Evolutionary conservation across 2,888 invertebrate genomes (phyloP), one percentile per base, ranked within the genome.

Genomic region (Andrena fulva): DNA sequence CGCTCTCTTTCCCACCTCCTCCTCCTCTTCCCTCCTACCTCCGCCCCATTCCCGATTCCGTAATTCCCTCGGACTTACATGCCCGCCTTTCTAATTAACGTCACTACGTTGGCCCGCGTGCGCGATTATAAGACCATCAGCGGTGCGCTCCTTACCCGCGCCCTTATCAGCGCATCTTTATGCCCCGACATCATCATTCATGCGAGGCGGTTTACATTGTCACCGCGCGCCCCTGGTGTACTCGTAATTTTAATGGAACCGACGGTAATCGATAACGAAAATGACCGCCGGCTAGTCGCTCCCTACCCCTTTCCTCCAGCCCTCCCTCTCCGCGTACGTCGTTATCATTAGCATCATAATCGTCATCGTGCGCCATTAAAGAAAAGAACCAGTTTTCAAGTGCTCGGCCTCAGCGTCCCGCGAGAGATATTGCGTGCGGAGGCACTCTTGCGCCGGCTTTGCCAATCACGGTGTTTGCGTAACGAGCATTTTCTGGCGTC

Each of bases 311-410:
- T 5, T 2, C n/a, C 10, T 16, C 52, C 24, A 20, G 20, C 31
- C 3, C 66, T 12, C 24, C 7, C 20, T 35, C 12, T 6, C 29
- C 31, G 16, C 3, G 56, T 62, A 33, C 77, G 56, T 74, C 78
- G 78, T 84, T 74, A 83, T 79, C 79, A 82, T 82, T 77, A 82
- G 77, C 82, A 84, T 83, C 83, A 73, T 84, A 78, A 84, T 84
- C 83, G 74, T 83, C 83, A 84, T 82, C 83, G 74, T 54, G 62
- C 67, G 75, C 72, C 83, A 79, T 82, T 82, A 82, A 76, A 69
- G 82, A 82, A 77, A 72, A 82, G 82, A 82, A 82, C 82, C 82
- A 82, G 82, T 81, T 82, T 31, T 31, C 60, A 67, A 63, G 74
- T 29, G 67, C 66, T 63, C 69, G 69, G 33, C 33, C 31, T 54